Conservation (phyloP, 2,113 vertebrate genomes). For the Brachypodius melanocephalos region DNA sequence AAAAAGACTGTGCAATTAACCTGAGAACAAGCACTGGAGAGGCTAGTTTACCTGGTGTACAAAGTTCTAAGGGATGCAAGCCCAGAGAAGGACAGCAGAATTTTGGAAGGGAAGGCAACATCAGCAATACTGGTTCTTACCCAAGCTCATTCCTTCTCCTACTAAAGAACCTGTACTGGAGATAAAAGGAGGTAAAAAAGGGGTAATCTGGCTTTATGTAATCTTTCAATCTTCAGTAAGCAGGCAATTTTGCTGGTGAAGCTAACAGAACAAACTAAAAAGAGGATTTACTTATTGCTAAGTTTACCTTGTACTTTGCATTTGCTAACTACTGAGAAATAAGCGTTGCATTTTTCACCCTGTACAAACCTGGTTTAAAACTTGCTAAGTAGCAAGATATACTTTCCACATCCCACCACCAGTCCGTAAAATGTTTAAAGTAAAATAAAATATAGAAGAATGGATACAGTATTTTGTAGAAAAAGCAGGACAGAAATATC, state of each 20-base stretch:
- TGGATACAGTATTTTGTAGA: neutral
- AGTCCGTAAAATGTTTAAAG: neutral
- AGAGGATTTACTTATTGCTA: neutral
- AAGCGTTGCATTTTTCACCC: neutral
- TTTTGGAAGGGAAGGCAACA: neutral
- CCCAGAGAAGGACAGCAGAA: neutral
- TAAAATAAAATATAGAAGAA: neutral
- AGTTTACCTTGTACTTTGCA: neutral
- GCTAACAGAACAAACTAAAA: neutral
- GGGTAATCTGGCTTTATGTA: neutral
- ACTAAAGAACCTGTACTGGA: neutral
- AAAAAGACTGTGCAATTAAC: neutral
- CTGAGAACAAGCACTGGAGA: neutral
- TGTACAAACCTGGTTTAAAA: neutral
- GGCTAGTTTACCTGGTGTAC: neutral
- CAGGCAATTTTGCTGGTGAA: neutral
- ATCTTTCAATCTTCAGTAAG: neutral
- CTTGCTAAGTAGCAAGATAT: neutral
- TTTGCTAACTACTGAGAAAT: neutral
- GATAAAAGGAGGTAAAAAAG: constrained; percentile 11
- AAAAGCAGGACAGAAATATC: neutral
- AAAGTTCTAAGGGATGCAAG: constrained; percentile 16
- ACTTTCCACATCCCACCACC: neutral
- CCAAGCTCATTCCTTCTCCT: neutral
- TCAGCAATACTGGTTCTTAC: neutral